phyloP scores from a whole-genome alignment of 2,888 invertebrate genomes.

The Diaperis boleti region DNA sequence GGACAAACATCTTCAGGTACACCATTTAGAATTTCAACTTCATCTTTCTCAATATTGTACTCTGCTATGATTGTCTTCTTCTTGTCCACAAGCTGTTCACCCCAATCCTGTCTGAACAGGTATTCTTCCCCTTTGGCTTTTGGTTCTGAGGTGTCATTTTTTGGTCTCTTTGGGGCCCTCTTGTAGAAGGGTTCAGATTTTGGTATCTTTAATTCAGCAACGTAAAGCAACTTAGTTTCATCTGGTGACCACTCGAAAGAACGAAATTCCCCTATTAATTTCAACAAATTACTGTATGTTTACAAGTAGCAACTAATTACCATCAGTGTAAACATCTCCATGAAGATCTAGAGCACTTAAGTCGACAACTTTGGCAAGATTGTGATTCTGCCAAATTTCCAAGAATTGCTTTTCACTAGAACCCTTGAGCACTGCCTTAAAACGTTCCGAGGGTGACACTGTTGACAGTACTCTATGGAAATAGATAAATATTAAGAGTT shows the following conservation, averaged over 20 bases:
- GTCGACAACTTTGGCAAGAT: slow-evolving; percentile 75
- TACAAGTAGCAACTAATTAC: too few species aligned
- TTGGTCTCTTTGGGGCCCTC: slow-evolving; percentile 66
- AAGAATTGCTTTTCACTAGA: slow-evolving; percentile 76
- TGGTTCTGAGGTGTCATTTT: slow-evolving; percentile 55
- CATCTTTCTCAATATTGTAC: slow-evolving; percentile 74
- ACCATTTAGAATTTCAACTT: slow-evolving; percentile 69
- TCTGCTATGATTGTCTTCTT: slow-evolving; percentile 77
- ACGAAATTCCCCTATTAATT: slow-evolving; percentile 78
- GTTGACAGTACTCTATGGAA: slow-evolving; percentile 70
- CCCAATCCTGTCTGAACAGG: slow-evolving; percentile 83
- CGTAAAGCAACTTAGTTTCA: slow-evolving; percentile 79
- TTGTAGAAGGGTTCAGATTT: slow-evolving; percentile 83
- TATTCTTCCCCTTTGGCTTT: slow-evolving; percentile 77
- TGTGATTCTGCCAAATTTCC: slow-evolving; percentile 78
- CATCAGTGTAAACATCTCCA: slow-evolving; percentile 83
- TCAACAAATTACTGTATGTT: too few species aligned
- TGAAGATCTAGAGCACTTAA: slow-evolving; percentile 80
- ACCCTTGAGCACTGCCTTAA: slow-evolving; percentile 74
- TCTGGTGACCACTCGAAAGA: slow-evolving; percentile 79
- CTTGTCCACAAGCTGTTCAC: slow-evolving; percentile 84
- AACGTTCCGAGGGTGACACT: slow-evolving; percentile 72
- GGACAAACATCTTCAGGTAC: slow-evolving; percentile 73
- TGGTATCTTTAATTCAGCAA: slow-evolving; percentile 84
- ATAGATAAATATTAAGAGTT: neutral